Base-by-base conservation (phyloP, 2,888 invertebrate species). In the Nomada goodeniana region DNA sequence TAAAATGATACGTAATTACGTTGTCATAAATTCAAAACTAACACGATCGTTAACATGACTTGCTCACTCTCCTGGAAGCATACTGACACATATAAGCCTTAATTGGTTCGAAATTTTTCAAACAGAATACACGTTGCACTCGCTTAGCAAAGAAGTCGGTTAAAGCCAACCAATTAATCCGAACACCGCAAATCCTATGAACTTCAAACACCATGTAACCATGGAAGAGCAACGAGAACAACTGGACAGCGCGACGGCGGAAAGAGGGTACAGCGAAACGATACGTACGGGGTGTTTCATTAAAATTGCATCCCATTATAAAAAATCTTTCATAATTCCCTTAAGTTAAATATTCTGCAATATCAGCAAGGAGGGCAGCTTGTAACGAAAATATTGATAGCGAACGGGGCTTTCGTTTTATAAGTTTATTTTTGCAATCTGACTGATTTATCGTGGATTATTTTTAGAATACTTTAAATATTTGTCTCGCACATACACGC, bases 111-210 rank as follows among this genome's bases (percentile, higher is more conserved):
- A 53, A 36, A 0, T 63, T 72, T 72, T 36, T n/a, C 11, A 53
- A 63, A 26, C 23, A 36, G n/a, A 26, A 53, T 42, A 23, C 63
- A 63, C 23, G 71, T 42, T 23, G 42, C 42, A 23, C 52, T 53
- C 26, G 20, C 52, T 44, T 42, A 53, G 18, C 23, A 36, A 36
- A 71, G 71, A 52, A 71, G 52, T 71, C 52, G 15, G 36, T 63
- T 72, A 42, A 72, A 64, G 26, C 42, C 36, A n/a, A 53, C 53
- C 64, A 63, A 63, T 72, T 63, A 44, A 53, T 72, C 9, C n/a
- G 18, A 63, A 42, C n/a, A n/a, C 23, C 23, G 42, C 15, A 23
- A 23, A 63, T 36, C 11, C 13, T n/a, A n/a, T 50, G 50, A 65
- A 61, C 42, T 44, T 18, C 42, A 20, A 20, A n/a, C 29, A 52